Percentiles rank a stretch among this genome's conserved stretches.
phyloP scores from a whole-genome alignment of 1,140 invertebrate genomes.

The Drosophila sproati region DNA sequence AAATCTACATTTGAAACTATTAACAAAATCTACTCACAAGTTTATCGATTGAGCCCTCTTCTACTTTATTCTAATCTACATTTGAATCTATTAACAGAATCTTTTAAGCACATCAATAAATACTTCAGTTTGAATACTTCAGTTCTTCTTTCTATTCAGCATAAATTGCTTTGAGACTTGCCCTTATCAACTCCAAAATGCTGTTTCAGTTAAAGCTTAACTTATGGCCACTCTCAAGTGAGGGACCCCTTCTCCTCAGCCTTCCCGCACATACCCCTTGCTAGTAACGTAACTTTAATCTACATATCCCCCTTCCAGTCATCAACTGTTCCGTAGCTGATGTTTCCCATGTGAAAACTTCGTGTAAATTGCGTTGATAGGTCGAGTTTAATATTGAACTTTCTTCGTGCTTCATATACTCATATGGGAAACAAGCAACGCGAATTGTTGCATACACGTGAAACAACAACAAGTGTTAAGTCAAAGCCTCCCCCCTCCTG shows the following conservation, averaged over 20 bases:
- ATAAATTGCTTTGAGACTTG: background rate
- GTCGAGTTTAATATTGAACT: slow-evolving; percentile 52
- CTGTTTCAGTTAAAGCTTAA: background rate
- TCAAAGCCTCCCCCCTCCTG: slow-evolving; percentile 45
- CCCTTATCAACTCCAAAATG: too few species aligned
- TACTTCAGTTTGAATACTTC: too few species aligned
- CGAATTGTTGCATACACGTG: slow-evolving; percentile 36
- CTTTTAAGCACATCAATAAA: too few species aligned
- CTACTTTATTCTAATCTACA: too few species aligned
- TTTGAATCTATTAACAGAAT: too few species aligned
- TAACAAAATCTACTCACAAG: too few species aligned
- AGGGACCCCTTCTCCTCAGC: background rate
- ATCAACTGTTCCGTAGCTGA: slow-evolving; percentile 46
- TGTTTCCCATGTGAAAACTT: slow-evolving; percentile 65
- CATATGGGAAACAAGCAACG: slow-evolving; percentile 43
- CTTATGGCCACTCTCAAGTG: background rate
- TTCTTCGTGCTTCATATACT: slow-evolving; percentile 31
- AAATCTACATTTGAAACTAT: too few species aligned
- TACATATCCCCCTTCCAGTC: too few species aligned
- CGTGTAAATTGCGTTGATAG: slow-evolving; percentile 75
- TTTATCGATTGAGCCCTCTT: too few species aligned
- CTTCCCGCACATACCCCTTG: background rate
- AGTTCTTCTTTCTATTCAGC: background rate
- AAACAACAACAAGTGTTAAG: slow-evolving; percentile 77
- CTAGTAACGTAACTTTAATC: background rate